These are phyloP conservation scores for Sphaeramia orbicularis DNA, from an alignment of 2,797 vertebrate genomes.

Conservation along the genomic window DNA sequence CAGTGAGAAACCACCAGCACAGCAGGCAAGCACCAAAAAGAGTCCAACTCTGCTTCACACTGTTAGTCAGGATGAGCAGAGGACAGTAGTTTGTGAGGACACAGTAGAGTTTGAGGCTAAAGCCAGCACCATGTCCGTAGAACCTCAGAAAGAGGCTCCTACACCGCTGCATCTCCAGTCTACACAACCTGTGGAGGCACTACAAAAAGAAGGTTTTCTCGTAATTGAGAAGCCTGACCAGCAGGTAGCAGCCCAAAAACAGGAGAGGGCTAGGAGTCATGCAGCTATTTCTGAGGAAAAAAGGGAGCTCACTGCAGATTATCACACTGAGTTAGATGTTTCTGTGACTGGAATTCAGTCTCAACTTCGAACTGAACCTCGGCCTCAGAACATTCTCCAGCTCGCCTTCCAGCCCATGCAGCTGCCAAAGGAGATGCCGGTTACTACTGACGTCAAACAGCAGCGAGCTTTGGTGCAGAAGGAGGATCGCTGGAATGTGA, in stretches of 20 bases:
- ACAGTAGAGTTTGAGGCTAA: conserved; percentile 73
- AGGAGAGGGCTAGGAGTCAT: conserved; percentile 82
- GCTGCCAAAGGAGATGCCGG: conserved; percentile 85
- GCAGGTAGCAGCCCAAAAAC: conserved; percentile 79
- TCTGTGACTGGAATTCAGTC: conserved; percentile 76
- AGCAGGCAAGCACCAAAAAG: conserved; percentile 77
- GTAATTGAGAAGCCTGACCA: conserved; percentile 73
- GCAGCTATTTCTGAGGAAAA: conserved; percentile 82
- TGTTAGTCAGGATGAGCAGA: conserved; percentile 81
- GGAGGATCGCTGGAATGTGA: conserved; percentile 84
- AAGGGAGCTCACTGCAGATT: conserved; percentile 78
- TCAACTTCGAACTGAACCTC: conserved; percentile 75
- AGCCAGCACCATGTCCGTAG: conserved; percentile 58
- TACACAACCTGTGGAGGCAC: conserved; percentile 68
- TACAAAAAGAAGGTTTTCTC: conserved; percentile 87
- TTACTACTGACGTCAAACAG: conserved; percentile 75
- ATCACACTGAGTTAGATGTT: conserved; percentile 77
- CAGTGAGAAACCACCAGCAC: conserved; percentile 79
- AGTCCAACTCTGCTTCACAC: conserved; percentile 84
- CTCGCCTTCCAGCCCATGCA: conserved; percentile 80
- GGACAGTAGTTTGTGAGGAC: conserved; percentile 77
- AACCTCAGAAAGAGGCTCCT: conserved; percentile 73
- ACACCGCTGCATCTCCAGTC: conserved; percentile 82
- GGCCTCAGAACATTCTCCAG: conserved; percentile 79
- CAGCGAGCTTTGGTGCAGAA: conserved; percentile 87